Conservation (phyloP, 2,797 vertebrate genomes). For the Orientallactaga sibirica region DNA sequence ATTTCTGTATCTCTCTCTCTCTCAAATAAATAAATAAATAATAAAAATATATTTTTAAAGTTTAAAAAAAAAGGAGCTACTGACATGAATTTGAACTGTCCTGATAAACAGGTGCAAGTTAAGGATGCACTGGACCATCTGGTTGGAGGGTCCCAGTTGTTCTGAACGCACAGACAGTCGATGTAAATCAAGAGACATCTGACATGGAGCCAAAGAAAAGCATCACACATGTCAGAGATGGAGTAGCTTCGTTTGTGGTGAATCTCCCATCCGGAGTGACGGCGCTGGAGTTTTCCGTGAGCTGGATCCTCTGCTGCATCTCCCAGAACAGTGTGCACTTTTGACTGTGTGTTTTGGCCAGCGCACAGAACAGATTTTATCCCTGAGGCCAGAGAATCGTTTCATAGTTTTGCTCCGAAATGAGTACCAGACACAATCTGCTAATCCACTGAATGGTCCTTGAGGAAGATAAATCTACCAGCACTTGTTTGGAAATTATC, state of each 20-base stretch:
- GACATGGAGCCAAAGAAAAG: constrained; percentile 70
- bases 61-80: neutral
- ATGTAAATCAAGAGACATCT: constrained; percentile 39
- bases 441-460: constrained; percentile 17
- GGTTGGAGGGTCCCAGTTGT: constrained; percentile 86
- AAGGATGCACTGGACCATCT: constrained; percentile 90
- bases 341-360: constrained; percentile 71
- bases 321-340: constrained; percentile 63
- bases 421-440: neutral
- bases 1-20: too few species aligned
- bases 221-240: constrained; percentile 82
- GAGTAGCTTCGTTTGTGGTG: constrained; percentile 90
- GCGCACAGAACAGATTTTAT: constrained; percentile 40
- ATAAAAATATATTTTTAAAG: too few species aligned
- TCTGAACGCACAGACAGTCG: constrained; percentile 83
- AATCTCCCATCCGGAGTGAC: constrained; percentile 86
- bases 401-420: constrained; percentile 30
- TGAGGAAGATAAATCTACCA: constrained; percentile 39
- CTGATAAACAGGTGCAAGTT: constrained; percentile 91
- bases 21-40: too few species aligned
- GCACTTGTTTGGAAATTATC: constrained; percentile 50
- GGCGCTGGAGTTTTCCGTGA: constrained; percentile 89
- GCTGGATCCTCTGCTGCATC: constrained; percentile 76
- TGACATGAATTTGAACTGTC: constrained; percentile 60
- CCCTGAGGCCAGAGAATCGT: neutral